phyloP scores from a whole-genome alignment of 2,113 vertebrate species.

The Callocephalon fimbriatum region DNA sequence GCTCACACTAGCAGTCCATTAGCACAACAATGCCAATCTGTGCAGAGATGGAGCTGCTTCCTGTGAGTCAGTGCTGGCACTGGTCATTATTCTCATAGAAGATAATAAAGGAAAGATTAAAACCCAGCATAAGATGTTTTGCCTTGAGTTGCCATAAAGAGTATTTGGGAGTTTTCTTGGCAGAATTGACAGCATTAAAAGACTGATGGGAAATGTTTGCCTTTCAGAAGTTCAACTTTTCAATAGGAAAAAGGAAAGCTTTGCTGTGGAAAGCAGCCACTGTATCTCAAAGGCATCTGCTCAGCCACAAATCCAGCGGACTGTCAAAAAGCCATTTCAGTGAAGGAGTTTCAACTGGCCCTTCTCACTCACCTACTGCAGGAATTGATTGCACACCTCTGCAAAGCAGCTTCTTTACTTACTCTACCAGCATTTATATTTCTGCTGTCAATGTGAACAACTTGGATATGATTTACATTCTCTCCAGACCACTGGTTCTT shows the following conservation, averaged over 20 bases:
- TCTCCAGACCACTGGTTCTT: neutral
- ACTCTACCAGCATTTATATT: neutral
- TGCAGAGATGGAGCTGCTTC: neutral
- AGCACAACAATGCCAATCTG: neutral
- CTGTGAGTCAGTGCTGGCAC: neutral
- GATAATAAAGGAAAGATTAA: neutral
- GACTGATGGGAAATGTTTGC: neutral
- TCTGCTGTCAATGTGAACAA: neutral
- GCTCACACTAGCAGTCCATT: neutral
- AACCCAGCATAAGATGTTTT: neutral
- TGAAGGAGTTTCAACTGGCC: neutral
- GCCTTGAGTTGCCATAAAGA: neutral
- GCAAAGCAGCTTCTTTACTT: neutral
- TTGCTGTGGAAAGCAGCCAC: neutral
- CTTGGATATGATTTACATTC: neutral
- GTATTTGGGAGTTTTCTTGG: neutral
- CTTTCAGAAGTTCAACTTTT: neutral
- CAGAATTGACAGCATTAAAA: neutral
- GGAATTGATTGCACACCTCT: neutral
- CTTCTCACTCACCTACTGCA: neutral
- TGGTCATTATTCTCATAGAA: neutral
- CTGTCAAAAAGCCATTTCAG: constrained; percentile 5
- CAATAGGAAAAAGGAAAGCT: neutral
- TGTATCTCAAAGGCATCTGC: neutral
- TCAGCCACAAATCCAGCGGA: neutral